A percentile compares a stretch with the other conserved stretches of the same genome.
Evolutionary conservation across 2,113 vertebrate genomes (phyloP).

Genomic region (Lampris incognitus): DNA sequence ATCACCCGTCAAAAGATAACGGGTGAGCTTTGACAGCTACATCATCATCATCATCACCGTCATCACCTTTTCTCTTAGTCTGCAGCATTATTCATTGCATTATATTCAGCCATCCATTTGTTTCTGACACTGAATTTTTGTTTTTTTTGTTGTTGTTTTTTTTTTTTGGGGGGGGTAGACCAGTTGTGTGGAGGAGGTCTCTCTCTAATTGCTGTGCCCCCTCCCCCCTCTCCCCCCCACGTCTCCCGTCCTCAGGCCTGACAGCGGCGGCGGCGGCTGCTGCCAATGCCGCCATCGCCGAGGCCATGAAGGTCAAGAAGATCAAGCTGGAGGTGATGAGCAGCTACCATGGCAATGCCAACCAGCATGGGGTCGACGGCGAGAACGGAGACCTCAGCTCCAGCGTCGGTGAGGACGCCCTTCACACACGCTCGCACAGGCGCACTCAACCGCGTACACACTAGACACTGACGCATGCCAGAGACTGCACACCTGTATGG

Average conservation of each 20-base stretch:
- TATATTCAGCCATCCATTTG: slow-evolving; percentile 17
- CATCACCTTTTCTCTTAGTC: slow-evolving; percentile 45
- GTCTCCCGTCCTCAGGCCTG: slow-evolving; percentile 82
- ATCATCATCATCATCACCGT: slow-evolving; percentile 56
- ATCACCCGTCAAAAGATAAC: slow-evolving; percentile 65
- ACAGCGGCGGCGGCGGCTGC: slow-evolving; percentile 96
- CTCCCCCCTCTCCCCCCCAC: slow-evolving; percentile 50
- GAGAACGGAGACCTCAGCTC: slow-evolving; percentile 98
- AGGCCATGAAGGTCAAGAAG: slow-evolving; percentile 99
- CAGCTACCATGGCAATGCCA: slow-evolving; percentile 94
- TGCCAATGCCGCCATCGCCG: slow-evolving; percentile 97
- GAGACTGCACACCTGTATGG: not conserved
- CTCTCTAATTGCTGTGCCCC: slow-evolving; percentile 66
- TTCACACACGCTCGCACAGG: slow-evolving; percentile 27
- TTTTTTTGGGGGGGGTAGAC: slow-evolving; percentile 59
- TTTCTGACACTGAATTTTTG: slow-evolving; percentile 11
- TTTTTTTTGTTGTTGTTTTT: not conserved
- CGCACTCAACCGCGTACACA: not conserved
- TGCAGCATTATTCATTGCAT: slow-evolving; percentile 75
- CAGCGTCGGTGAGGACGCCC: slow-evolving; percentile 89
- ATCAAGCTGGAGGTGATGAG: slow-evolving; percentile 99
- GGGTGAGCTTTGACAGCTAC: slow-evolving; percentile 38
- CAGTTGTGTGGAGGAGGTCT: slow-evolving; percentile 49
- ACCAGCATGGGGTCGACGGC: slow-evolving; percentile 92
- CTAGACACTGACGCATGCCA: not conserved